Base-by-base conservation (phyloP, 2,797 vertebrate genomes). In the Ficedula albicollis region DNA sequence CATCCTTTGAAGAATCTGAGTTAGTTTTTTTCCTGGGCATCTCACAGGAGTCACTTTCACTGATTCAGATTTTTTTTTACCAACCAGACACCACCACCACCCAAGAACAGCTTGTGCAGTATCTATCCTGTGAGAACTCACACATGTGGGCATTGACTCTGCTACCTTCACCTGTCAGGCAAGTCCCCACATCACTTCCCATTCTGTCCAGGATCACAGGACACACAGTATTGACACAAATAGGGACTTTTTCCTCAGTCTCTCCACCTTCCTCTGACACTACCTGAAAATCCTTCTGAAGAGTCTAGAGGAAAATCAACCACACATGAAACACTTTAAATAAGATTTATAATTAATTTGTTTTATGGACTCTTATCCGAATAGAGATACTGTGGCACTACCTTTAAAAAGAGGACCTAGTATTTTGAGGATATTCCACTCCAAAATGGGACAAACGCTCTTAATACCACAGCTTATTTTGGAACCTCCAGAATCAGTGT, bases 1-100 rank as follows among this genome's bases (percentile, higher is more conserved):
- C 36, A 86, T 18, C 54, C 51, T 69, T 88, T n/a, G 15, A 84
- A 48, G 67, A 76, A 75, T 22, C n/a, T 0, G 2, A 67, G 48
- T 60, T 54, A 19, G 13, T 4, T 32, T 41, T 84, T 90, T 60
- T 62, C 90, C 92, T 54, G 34, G 54, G 52, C 69, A 95, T 46
- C 77, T 75, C 36, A 15, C 58, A 81, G 51, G 27, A 93, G 14
- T n/a, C 11, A 19, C 21, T 43, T 58, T 54, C 6, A 20, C 34
- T 22, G 38, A 73, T 73, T 13, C 13, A 41, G 25, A 16, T 3
- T 39, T 39, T 63, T 55, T 59, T 54, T 6, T 23, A 48, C n/a
- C 5, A 1, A 39, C 25, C 18, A 44, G 68, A 44, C 44, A 67
- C 19, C 56, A 56, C 4, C 32, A 41, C 11, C 34, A 74, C 15